These are phyloP conservation scores for Holocentrus rufus DNA, from an alignment of 2,797 vertebrate genomes.

Conservation along the genomic window DNA sequence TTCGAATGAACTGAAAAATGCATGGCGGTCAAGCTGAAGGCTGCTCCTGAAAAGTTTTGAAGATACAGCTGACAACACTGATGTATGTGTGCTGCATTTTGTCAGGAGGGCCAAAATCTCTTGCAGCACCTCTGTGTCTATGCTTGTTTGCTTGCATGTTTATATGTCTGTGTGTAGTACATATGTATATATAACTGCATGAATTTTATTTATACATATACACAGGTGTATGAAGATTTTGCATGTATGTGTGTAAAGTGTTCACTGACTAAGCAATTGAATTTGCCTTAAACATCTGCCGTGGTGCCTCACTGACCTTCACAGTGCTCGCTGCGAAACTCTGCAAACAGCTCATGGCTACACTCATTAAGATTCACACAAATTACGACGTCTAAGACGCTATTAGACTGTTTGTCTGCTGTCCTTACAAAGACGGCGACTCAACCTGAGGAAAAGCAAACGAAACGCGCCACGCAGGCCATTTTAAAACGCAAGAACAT, in stretches of 20 bases:
- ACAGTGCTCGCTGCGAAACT: slow-evolving; percentile 55
- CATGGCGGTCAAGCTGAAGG: no score
- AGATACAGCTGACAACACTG: no score
- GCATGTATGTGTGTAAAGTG: not conserved
- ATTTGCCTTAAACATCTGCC: slow-evolving; percentile 56
- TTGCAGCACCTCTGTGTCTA: not conserved
- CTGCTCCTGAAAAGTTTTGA: no score
- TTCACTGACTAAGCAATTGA: slow-evolving; percentile 35
- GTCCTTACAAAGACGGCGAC: slow-evolving; percentile 39
- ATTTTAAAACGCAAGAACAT: slow-evolving; percentile 35
- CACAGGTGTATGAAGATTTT: no score
- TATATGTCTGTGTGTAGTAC: not conserved
- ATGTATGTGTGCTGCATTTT: no score
- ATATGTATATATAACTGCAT: no score
- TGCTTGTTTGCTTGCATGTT: not conserved
- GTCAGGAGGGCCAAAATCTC: no score
- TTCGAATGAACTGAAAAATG: no score
- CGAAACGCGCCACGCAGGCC: slow-evolving; percentile 43
- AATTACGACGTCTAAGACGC: slow-evolving; percentile 60
- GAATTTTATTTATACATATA: no score
- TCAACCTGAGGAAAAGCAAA: slow-evolving; percentile 60
- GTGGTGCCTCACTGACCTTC: slow-evolving; percentile 69
- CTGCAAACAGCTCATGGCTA: slow-evolving; percentile 66
- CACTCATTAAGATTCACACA: slow-evolving; percentile 69
- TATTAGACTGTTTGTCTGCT: slow-evolving; percentile 57